A percentile compares a stretch with the other conserved stretches of the same genome.
Evolutionary conservation across 2,797 vertebrate genomes (phyloP).

Genomic region (Gallinago stenura): DNA sequence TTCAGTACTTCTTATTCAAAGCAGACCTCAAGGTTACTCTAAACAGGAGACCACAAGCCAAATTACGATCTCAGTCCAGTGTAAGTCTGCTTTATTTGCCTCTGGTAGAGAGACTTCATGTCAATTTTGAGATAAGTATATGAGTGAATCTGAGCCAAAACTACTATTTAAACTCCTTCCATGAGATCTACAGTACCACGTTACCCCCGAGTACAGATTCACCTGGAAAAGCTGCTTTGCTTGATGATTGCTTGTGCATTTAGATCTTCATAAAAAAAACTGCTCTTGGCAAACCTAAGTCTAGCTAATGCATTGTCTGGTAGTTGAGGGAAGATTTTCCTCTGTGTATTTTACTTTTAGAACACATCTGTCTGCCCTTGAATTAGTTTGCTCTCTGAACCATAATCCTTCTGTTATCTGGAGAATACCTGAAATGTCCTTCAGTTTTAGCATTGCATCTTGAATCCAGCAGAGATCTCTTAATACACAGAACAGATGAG

Average conservation of each 20-base stretch:
- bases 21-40: background rate
- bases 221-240: constrained; percentile 26
- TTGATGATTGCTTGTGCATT: background rate
- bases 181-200: background rate
- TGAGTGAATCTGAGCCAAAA: background rate
- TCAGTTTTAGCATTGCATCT: background rate
- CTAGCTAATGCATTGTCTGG: background rate
- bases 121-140: background rate
- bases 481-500: background rate
- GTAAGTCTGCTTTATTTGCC: background rate
- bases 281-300: background rate
- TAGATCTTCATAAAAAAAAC: background rate
- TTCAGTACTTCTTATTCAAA: background rate
- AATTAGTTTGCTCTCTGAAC: background rate
- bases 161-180: background rate
- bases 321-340: background rate
- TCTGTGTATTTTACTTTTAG: background rate
- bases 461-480: constrained; percentile 6
- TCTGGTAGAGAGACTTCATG: background rate
- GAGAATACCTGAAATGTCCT: constrained; percentile 11
- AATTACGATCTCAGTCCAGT: background rate
- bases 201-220: background rate
- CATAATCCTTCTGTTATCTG: background rate
- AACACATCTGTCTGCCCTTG: background rate
- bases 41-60: background rate